Conservation (phyloP, 2,113 vertebrate genomes). For the Vidua chalybeata region DNA sequence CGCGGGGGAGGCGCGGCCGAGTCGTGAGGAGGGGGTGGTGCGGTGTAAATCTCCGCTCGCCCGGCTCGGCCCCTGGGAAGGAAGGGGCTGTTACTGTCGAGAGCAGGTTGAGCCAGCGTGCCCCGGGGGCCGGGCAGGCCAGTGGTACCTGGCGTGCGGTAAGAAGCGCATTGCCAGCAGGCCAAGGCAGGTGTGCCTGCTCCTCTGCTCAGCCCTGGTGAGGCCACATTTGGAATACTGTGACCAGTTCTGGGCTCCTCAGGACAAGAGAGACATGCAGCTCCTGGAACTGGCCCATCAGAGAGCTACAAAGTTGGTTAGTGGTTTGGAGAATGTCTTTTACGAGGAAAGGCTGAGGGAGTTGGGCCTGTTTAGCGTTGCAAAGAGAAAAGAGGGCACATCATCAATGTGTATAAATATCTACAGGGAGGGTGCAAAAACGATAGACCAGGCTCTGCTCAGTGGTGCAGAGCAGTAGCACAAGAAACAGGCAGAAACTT, state of each 20-base stretch:
- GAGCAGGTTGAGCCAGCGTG: background rate
- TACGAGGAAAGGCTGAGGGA: background rate
- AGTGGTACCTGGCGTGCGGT: fast-evolving
- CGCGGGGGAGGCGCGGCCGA: background rate
- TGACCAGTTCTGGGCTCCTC: background rate
- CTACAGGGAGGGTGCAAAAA: background rate
- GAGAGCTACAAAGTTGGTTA: background rate
- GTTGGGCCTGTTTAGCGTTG: too few relatives aligned
- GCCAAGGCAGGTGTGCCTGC: background rate
- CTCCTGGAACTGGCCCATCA: background rate
- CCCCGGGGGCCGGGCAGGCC: background rate
- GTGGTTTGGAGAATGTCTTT: background rate
- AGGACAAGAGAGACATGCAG: background rate
- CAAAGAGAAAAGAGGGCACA: background rate
- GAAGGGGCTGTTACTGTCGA: background rate
- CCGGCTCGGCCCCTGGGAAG: background rate
- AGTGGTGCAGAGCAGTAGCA: background rate
- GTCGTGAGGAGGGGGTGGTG: background rate
- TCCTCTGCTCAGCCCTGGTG: background rate
- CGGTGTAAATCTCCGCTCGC: background rate
- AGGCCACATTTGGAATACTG: background rate
- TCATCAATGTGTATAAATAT: background rate
- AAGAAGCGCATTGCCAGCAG: background rate
- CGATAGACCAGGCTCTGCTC: background rate
- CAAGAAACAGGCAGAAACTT: background rate